phyloP scores from a whole-genome alignment of 2,888 invertebrate species.

The Agriopis marginaria region DNA sequence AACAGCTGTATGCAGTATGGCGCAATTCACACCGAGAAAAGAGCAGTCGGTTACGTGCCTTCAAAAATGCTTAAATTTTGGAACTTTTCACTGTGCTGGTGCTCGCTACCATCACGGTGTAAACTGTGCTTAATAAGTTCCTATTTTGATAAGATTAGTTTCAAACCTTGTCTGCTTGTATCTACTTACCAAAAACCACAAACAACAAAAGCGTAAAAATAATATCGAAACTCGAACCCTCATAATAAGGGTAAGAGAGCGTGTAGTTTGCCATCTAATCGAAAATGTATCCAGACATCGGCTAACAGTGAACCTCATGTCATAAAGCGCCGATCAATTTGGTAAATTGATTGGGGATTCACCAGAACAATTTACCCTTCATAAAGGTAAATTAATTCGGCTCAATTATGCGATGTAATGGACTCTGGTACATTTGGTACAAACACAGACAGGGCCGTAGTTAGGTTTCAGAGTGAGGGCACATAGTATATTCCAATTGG shows the following conservation, averaged over 20 bases:
- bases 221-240: constrained; percentile 21
- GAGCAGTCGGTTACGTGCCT: no score
- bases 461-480: constrained; percentile 38
- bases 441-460: constrained; percentile 34
- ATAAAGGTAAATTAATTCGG: constrained; percentile 77
- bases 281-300: constrained; percentile 39
- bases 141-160: not conserved
- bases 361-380: constrained; percentile 79
- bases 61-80: no score
- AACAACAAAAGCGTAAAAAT: constrained; percentile 18
- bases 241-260: constrained; percentile 10
- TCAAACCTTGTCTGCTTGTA: not conserved
- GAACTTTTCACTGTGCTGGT: no score
- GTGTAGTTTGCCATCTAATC: constrained; percentile 31
- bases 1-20: no score
- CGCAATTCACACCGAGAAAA: no score
- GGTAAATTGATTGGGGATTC: constrained; percentile 80
- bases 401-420: constrained; percentile 66
- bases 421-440: constrained; percentile 41
- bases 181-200: not conserved
- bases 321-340: constrained; percentile 71
- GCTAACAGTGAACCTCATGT: constrained; percentile 35
- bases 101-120: no score
- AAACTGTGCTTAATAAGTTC: no score
- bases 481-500: not conserved